phyloP scores from a whole-genome alignment of 2,797 vertebrate genomes.

The Chiloscyllium punctatum region DNA sequence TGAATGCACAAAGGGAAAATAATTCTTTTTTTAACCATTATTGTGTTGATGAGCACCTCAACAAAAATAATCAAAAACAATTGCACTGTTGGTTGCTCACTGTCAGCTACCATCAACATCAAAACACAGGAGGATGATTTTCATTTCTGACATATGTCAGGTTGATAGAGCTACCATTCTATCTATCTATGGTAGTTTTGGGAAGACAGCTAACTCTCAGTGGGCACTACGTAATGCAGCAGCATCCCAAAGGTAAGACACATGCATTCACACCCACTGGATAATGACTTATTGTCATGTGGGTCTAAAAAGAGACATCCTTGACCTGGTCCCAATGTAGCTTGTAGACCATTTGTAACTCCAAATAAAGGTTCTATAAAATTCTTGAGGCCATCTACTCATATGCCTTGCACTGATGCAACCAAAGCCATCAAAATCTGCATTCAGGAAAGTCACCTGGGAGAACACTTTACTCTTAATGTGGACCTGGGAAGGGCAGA shows the following conservation, averaged over 20 bases:
- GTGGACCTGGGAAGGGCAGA: not conserved
- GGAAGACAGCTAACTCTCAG: not conserved
- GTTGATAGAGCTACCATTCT: not conserved
- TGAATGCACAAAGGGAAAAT: not conserved
- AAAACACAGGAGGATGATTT: not conserved
- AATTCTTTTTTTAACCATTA: not conserved
- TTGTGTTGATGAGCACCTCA: not conserved
- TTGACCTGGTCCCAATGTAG: not conserved
- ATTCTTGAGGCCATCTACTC: not conserved
- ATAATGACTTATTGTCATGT: not conserved
- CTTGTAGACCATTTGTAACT: not conserved
- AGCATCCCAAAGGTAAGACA: not conserved
- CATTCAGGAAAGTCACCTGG: not conserved
- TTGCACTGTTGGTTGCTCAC: not conserved
- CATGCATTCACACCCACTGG: not conserved
- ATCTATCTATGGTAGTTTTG: not conserved
- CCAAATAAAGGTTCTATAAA: not conserved
- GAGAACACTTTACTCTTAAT: not conserved
- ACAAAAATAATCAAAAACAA: not conserved
- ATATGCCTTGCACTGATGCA: not conserved
- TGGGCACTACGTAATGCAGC: not conserved
- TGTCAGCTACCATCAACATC: conserved; percentile 6
- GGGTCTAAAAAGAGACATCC: not conserved
- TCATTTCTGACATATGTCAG: not conserved
- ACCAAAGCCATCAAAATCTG: not conserved